Evolutionary conservation across 2,888 invertebrate genomes (phyloP), one percentile per base, ranked within the genome.

Genomic region (Epirrhoe tristata): DNA sequence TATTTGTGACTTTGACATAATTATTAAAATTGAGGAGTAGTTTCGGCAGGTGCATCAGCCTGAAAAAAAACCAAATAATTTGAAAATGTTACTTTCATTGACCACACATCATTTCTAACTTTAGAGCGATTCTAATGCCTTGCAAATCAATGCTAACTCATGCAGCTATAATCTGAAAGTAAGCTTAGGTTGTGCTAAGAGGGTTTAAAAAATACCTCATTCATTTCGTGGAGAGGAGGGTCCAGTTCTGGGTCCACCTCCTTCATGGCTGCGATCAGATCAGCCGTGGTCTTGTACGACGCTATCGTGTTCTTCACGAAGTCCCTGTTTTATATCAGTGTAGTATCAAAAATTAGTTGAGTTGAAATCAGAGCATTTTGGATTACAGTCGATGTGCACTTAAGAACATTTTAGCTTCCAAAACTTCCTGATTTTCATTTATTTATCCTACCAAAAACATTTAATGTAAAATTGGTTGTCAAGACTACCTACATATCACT

Each of bases 221-320:
- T 52, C 52, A 52, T 32, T 1, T 0, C 24, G 8, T 31, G 43
- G 5, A 39, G 12, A 6, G 52, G 52, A 10, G 39, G 39, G 0
- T 54, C 43, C 16, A 63, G 0, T 2, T 58, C 36, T 0, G 82
- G 81, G 14, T 89, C 84, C 0, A 86, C 75, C 0, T 84, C 83
- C 1, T 76, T 46, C 76, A 92, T 85, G 0, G 91, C 93, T 0
- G 81, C 83, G 14, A 92, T 83, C 50, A 92, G 70, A 43, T 93
- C 93, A 0, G 71, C 80, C 0, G 91, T 89, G 0, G 88, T 85
- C 70, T 93, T 93, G 83, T 93, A 92, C 0, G 91, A 83, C 0
- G 88, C 73, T 79, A 93, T 92, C 2, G 91, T 91, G 7, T 78
- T 50, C 60, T 85, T 89, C 1, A 92, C 93, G 74, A 93, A 93